These are phyloP conservation scores for Clamator glandarius DNA, from an alignment of 2,797 vertebrate genomes.

Conservation along the genomic window DNA sequence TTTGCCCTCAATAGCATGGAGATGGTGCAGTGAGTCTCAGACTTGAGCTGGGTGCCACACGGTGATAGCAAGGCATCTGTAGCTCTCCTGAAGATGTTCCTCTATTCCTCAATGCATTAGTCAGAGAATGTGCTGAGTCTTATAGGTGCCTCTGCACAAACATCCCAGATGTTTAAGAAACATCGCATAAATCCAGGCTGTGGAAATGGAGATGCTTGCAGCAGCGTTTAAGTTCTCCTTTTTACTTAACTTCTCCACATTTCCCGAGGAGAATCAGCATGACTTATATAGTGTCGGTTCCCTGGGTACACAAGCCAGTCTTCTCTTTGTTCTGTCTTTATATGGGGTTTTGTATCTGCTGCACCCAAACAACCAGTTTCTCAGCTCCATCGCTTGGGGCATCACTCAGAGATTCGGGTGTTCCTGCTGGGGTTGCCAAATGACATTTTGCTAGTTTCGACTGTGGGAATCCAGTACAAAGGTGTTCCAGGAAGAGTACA, in stretches of 20 bases:
- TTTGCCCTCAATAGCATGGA: neutral
- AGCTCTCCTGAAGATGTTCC: neutral
- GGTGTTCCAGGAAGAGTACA: conserved; percentile 1
- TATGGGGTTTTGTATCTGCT: neutral
- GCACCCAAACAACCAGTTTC: neutral
- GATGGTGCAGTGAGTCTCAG: neutral
- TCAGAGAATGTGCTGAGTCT: neutral
- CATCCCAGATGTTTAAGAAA: neutral
- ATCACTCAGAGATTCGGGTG: neutral
- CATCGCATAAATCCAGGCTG: neutral
- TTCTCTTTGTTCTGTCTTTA: neutral
- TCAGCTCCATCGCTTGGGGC: neutral
- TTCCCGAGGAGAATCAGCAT: neutral
- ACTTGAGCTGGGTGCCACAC: neutral
- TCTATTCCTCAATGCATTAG: neutral
- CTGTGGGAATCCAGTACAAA: conserved; percentile 49
- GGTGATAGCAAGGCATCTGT: neutral
- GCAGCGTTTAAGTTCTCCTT: neutral
- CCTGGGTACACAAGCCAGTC: neutral
- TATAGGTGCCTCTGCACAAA: neutral
- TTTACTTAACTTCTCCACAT: neutral
- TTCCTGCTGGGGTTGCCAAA: neutral
- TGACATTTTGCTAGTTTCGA: neutral
- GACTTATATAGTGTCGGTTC: accelerated
- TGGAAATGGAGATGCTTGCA: neutral